Evolutionary conservation across 2,113 vertebrate genomes (phyloP).

Genomic region (Coregonus clupeaformis): DNA sequence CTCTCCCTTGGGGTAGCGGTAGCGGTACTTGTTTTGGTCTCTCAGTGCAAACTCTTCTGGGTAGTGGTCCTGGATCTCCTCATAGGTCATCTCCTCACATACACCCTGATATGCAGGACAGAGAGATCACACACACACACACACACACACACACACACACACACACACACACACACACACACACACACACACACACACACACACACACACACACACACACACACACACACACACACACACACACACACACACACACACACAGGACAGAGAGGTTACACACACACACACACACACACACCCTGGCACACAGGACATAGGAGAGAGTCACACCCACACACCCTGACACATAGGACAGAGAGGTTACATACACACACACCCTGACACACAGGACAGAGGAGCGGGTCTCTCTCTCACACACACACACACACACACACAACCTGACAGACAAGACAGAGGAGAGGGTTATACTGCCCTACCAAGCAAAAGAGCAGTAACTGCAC

Average conservation of each 20-base stretch:
- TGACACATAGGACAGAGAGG: no score
- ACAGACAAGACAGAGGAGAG: no score
- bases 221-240: no score
- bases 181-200: not conserved
- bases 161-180: not conserved
- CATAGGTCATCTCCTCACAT: constrained; percentile 92
- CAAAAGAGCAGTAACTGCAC: no score
- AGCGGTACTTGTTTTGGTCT: constrained; percentile 92
- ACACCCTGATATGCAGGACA: constrained; percentile 75
- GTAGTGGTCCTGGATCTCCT: constrained; percentile 85
- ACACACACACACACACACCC: constrained; percentile 79
- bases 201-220: constrained; percentile 24
- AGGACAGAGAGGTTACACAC: no score
- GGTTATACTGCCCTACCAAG: no score
- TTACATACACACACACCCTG: no score
- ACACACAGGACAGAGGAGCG: no score
- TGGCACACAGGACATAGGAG: constrained; percentile 53
- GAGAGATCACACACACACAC: not conserved
- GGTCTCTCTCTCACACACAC: no score
- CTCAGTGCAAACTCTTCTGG: constrained; percentile 88
- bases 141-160: not conserved
- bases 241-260: no score
- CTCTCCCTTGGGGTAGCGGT: constrained; percentile 92
- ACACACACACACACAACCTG: no score
- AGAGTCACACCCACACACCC: constrained; percentile 31